These are phyloP conservation scores for Gorsachius goisagi DNA, from an alignment of 2,113 vertebrate species.

Conservation along the genomic window DNA sequence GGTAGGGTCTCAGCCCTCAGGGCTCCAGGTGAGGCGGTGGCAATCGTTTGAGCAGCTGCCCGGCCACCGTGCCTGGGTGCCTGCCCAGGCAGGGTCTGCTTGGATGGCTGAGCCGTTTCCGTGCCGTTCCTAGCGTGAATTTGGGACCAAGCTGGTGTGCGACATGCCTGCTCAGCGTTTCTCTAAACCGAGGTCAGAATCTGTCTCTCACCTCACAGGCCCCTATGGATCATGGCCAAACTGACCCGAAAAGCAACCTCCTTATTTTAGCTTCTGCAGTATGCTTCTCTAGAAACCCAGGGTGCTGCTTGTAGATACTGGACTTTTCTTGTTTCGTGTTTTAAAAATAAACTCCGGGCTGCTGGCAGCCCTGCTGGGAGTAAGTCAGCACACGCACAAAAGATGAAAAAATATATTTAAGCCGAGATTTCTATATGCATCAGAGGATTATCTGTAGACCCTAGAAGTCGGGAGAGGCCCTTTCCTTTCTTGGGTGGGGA, in stretches of 20 bases:
- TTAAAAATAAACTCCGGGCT: slow-evolving; percentile 41
- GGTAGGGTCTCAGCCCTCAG: neutral
- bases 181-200: slow-evolving; percentile 4
- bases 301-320: neutral
- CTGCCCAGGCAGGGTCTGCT: neutral
- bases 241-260: neutral
- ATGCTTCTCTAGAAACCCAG: neutral
- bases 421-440: neutral
- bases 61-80: neutral
- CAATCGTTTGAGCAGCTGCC: neutral
- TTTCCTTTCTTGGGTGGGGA: neutral
- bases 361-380: slow-evolving; percentile 23
- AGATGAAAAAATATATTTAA: neutral
- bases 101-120: neutral
- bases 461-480: neutral
- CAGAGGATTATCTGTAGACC: neutral
- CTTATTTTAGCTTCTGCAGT: slow-evolving; percentile 39
- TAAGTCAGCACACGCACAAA: neutral
- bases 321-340: slow-evolving; percentile 28
- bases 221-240: neutral
- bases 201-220: neutral
- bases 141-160: neutral
- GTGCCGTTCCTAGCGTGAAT: neutral
- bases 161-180: neutral
- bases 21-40: neutral